Evolutionary conservation across 2,113 vertebrate species (phyloP), one percentile per base, ranked within the genome.

Genomic region (Phylloscopus trochiloides): DNA sequence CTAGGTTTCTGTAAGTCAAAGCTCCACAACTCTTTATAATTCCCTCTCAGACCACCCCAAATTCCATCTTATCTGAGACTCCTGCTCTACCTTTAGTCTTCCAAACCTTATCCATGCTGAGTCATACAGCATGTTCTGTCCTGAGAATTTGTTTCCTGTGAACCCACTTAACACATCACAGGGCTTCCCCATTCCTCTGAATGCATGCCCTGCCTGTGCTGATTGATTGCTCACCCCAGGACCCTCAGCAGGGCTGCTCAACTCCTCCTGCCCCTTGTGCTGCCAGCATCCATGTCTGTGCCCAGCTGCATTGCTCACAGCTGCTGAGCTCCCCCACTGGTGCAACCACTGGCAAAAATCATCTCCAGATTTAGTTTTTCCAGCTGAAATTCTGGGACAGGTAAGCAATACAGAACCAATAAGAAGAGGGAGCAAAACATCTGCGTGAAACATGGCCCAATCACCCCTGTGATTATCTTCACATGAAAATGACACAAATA

Each of bases 231-330:
- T 62, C 21, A 40, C 16, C 20, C n/a, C 12, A 38, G 42, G 52
- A 32, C 31, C 57, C 31, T 29, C 45, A 67, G 31, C 68, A 54
- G n/a, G 38, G 34, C 63, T 80, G n/a, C 52, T 80, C 43, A 42
- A 18, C 34, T 63, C 5, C 34, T 75, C 14, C 68, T 84, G 36
- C 34, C 51, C 12, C 12, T 29, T 21, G 24, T 58, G 48, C 48
- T 90, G 31, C 31, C 42, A 67, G 14, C 31, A 40, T 58, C 22
- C 16, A 2, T 36, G 12, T 38, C 52, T 72, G 24, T 0, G 1
- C 3, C 29, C 17, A 3, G 0, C 3, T 42, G 26, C 0, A 0
- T n/a, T 1, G 0, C 79, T 81, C 38, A 34, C 12, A 43, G n/a
- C 47, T 72, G 16, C 58, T 72, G 5, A 52, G 26, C 7, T 62